phyloP scores from a whole-genome alignment of 2,797 vertebrate genomes.

The Halcyon chelicuti region DNA sequence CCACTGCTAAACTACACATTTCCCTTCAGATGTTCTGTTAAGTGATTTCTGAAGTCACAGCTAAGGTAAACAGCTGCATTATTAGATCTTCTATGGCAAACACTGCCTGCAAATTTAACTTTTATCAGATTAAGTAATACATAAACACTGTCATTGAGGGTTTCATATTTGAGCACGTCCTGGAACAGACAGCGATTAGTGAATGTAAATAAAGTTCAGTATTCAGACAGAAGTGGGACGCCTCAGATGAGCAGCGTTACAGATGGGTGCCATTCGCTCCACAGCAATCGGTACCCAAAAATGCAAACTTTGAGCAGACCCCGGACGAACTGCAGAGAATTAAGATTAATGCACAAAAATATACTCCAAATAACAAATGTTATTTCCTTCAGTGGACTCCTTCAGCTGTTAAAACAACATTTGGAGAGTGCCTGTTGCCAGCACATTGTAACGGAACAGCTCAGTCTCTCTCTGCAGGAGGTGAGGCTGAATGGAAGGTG shows the following conservation, averaged over 20 bases:
- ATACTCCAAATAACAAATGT: not conserved
- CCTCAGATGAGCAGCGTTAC: not conserved
- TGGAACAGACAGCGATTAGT: not conserved
- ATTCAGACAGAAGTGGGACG: accelerated
- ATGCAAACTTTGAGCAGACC: not conserved
- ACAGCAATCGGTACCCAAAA: not conserved
- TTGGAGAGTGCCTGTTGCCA: not conserved
- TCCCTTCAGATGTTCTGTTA: not conserved
- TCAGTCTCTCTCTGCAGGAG: not conserved
- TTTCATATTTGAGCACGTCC: not conserved
- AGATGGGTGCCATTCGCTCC: not conserved
- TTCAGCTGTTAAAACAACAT: not conserved
- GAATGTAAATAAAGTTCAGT: not conserved
- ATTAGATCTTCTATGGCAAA: not conserved
- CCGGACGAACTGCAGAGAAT: not conserved
- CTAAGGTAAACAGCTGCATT: not conserved
- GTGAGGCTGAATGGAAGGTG: not conserved
- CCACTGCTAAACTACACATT: not conserved
- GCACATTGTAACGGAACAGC: not conserved
- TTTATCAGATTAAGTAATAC: not conserved
- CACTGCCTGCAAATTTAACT: not conserved
- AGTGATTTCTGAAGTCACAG: not conserved
- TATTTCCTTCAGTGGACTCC: not conserved
- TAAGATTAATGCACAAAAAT: not conserved
- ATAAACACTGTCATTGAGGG: not conserved